Conservation (phyloP, 2,888 invertebrate species). For the Torymus auratus region DNA sequence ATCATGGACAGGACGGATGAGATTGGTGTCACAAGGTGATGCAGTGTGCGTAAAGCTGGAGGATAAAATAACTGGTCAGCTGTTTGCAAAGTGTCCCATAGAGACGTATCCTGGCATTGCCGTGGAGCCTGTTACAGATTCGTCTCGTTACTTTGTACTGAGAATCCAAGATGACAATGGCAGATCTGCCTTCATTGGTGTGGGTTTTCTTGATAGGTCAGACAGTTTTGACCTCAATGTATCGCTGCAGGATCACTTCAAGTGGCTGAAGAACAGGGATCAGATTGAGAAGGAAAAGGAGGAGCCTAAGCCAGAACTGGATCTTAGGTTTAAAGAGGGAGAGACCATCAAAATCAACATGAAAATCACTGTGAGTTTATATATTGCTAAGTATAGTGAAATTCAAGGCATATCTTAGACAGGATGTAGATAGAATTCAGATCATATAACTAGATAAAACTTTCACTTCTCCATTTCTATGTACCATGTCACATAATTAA, state of each 20-base stretch:
- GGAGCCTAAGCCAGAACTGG: conserved; percentile 88
- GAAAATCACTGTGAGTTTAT: conserved; percentile 89
- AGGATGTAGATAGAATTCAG: background rate
- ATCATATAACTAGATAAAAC: conserved; percentile 1
- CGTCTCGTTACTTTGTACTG: conserved; percentile 97
- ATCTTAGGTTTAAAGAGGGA: conserved; percentile 98
- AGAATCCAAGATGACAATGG: conserved; percentile 96
- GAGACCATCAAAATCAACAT: conserved; percentile 99
- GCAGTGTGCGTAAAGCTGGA: conserved; percentile 94
- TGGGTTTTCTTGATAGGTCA: conserved; percentile 97
- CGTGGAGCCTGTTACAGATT: conserved; percentile 97
- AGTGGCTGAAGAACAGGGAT: conserved; percentile 91
- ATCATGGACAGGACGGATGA: conserved; percentile 98
- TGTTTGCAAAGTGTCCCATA: conserved; percentile 98
- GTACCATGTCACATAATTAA: background rate
- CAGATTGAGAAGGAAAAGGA: conserved; percentile 89
- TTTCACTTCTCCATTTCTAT: conserved; percentile 30
- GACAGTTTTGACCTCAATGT: conserved; percentile 99
- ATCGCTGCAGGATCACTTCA: conserved; percentile 98
- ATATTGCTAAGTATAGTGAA: background rate
- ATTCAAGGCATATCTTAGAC: background rate
- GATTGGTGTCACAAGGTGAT: conserved; percentile 92
- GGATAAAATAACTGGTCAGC: conserved; percentile 93
- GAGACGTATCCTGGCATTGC: conserved; percentile 97
- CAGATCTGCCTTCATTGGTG: conserved; percentile 95